phyloP scores from a whole-genome alignment of 1,140 invertebrate genomes.

The Arctopsyche grandis region DNA sequence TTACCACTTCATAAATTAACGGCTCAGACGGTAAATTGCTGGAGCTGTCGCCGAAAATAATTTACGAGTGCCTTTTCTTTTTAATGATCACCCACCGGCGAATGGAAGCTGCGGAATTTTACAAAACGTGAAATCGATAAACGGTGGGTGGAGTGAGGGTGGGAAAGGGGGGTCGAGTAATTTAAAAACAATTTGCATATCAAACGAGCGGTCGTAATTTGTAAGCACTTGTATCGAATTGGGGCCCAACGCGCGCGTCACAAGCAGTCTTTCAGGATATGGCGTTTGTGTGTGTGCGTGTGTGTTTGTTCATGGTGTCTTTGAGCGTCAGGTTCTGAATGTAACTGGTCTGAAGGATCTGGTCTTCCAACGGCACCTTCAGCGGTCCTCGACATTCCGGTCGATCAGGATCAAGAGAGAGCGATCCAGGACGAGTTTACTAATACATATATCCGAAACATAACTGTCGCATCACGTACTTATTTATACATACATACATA shows the following conservation, averaged over 20 bases:
- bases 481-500: neutral
- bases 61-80: neutral
- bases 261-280: neutral
- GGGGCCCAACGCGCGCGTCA: no score
- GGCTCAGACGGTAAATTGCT: neutral
- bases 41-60: conserved; percentile 5
- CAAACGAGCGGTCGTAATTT: conserved; percentile 2
- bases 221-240: neutral
- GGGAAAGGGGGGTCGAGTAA: neutral
- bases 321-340: conserved; percentile 26
- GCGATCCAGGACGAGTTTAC: neutral
- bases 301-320: neutral
- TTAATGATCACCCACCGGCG: neutral
- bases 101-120: neutral
- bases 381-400: conserved; percentile 22
- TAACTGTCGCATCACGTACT: conserved; percentile 9
- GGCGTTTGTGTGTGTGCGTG: neutral
- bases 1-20: conserved; percentile 29
- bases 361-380: conserved; percentile 31
- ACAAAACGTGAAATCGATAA: conserved; percentile 7
- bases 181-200: conserved; percentile 25
- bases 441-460: neutral
- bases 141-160: neutral
- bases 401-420: conserved; percentile 26
- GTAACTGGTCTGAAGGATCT: conserved; percentile 31